Evolutionary conservation across 2,888 invertebrate species (phyloP), one percentile per base, ranked within the genome.

Genomic region (Pterobdella sp.): DNA sequence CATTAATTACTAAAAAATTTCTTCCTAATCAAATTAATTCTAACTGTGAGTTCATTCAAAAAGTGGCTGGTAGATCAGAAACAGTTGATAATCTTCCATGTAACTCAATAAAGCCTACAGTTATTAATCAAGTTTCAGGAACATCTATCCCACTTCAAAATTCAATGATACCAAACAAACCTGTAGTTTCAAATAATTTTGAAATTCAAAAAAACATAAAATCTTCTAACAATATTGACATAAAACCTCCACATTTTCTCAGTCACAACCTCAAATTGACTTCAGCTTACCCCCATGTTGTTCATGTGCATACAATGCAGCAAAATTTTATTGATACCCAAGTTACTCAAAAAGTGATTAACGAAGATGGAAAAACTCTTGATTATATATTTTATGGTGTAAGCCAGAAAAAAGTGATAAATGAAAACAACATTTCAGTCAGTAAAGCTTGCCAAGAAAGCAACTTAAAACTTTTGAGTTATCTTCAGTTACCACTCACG

Each of bases 311-410:
- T 74, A 78, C 10, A 66, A 74, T 10, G 73, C 74, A 0, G 80
- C 84, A 29, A 84, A 4, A 2, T 34, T 34, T 34, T 22, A 14
- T 31, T 7, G 65, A 68, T 69, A 60, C 0, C 82, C 84, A 67
- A 74, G 72, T 0, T 90, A 89, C 80, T 91, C 89, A 0, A 90
- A 93, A 4, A 92, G 93, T 0, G 88, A 86, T 81, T 94, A 94
- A 72, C 91, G 91, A 90, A 84, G 89, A 72, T 90, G 89, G 4
- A 78, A 77, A 3, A 77, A 79, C 79, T 0, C 94, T 95, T 0
- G 95, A 96, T 84, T 94, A 94, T 81, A 93, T 96, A 75, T 93
- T 94, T 82, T 93, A 90, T 76, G 79, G 80, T 32, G 78, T 80
- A 22, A 74, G 72, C 31, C 64, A 75, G 22, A 72, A 64, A 35